phyloP scores from a whole-genome alignment of 2,113 vertebrate genomes.

The Rhineura floridana region DNA sequence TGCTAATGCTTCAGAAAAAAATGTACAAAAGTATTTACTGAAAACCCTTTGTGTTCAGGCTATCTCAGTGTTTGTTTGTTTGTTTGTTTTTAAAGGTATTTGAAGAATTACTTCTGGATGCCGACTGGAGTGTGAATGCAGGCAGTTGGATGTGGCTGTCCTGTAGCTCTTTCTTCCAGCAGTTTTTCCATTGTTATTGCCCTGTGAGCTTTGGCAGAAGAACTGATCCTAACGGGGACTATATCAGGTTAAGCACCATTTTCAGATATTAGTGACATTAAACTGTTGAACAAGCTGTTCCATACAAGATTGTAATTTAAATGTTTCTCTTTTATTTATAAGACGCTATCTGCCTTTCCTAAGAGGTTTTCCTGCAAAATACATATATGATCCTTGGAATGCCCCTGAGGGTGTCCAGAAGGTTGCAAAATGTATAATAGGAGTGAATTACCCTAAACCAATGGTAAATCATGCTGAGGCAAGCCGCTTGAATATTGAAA shows the following conservation, averaged over 20 bases:
- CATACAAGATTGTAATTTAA: neutral
- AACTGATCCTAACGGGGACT: slow-evolving; percentile 95
- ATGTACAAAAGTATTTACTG: neutral
- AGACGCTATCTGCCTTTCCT: slow-evolving; percentile 92
- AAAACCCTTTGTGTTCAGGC: neutral
- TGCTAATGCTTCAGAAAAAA: neutral
- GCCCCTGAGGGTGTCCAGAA: slow-evolving; percentile 92
- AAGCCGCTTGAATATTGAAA: slow-evolving; percentile 92
- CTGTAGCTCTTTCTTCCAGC: slow-evolving; percentile 96
- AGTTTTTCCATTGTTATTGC: slow-evolving; percentile 97
- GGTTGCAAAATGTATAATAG: slow-evolving; percentile 90
- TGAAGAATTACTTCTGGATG: slow-evolving; percentile 93
- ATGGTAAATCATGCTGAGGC: slow-evolving; percentile 95
- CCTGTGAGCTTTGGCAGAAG: slow-evolving; percentile 93
- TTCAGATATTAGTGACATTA: neutral
- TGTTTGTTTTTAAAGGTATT: slow-evolving; percentile 82
- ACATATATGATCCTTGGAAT: slow-evolving; percentile 97
- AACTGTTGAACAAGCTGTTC: neutral
- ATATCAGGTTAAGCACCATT: slow-evolving; percentile 83
- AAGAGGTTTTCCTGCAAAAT: slow-evolving; percentile 91
- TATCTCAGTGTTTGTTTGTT: slow-evolving; percentile 50
- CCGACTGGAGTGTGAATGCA: slow-evolving; percentile 97
- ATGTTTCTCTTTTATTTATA: slow-evolving; percentile 32
- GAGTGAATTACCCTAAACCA: slow-evolving; percentile 92
- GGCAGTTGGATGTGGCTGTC: slow-evolving; percentile 99